phyloP scores from a whole-genome alignment of 2,113 vertebrate species.

The Prunella himalayana region DNA sequence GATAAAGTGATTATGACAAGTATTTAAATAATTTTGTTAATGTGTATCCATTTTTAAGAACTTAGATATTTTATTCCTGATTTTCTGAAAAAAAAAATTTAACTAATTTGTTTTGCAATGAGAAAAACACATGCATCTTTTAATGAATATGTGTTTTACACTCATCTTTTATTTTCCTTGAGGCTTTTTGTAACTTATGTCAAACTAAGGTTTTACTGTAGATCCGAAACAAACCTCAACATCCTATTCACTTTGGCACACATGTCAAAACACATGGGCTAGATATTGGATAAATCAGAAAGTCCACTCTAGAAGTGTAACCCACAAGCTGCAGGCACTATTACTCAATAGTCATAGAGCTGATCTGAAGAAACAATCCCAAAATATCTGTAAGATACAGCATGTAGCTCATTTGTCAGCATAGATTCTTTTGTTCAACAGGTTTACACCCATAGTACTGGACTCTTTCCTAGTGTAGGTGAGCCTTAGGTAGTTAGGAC shows the following conservation, averaged over 20 bases:
- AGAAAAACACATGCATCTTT: neutral
- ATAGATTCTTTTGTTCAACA: neutral
- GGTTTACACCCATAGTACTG: neutral
- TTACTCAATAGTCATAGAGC: neutral
- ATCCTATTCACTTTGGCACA: neutral
- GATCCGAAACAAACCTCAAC: neutral
- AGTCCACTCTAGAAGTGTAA: neutral
- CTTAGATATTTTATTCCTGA: neutral
- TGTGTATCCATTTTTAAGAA: neutral
- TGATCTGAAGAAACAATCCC: neutral
- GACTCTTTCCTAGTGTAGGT: neutral
- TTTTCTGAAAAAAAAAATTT: neutral
- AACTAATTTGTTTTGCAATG: neutral
- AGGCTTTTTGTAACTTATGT: neutral
- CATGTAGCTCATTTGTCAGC: accelerated
- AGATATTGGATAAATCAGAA: neutral
- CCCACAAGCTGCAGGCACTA: neutral
- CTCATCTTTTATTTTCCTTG: neutral
- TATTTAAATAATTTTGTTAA: neutral
- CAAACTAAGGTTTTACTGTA: neutral
- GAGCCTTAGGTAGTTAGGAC: neutral
- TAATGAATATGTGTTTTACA: neutral
- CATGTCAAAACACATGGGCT: neutral
- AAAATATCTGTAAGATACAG: neutral
- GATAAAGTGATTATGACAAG: neutral